Evolutionary conservation across 2,888 invertebrate genomes (phyloP), one percentile per base, ranked within the genome.

Genomic region (Lochmaea crataegi): DNA sequence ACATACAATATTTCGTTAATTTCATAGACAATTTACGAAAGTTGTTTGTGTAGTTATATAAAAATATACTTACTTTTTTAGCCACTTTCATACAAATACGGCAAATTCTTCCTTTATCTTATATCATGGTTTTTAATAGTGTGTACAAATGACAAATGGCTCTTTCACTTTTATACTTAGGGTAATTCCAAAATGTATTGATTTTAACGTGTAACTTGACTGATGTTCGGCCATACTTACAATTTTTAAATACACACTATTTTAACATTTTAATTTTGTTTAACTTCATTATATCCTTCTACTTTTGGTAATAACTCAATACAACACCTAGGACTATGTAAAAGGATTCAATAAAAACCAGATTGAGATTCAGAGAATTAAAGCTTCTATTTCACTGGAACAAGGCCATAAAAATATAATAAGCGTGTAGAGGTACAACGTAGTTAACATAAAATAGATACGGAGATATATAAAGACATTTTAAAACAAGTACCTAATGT

Each of bases 61-160:
- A 48, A 48, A n/a, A n/a, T 14, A n/a, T 48, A 48, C n/a, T 48
- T 48, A 48, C n/a, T 48, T 48, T 7, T 5, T 48, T 2, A 7
- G 2, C 14, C 14, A n/a, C n/a, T 48, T 48, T 48, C n/a, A 48
- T 48, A n/a, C 48, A 48, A 48, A 48, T 48, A 7, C 6, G 32
- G 32, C 32, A 38, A 7, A 38, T 38, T 38, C 9, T 7, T 14
- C 48, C n/a, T 48, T 48, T 48, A 48, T 7, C 14, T 45, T 45
- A 45, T 45, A 45, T 14, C 14, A 7, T 38, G 1, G 7, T 7
- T 22, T 70, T 56, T 41, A 45, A 72, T 68, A 68, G 58, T 64
- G 32, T 41, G 11, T 68, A 68, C 63, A 69, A 70, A 74, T 71
- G 72, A 42, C 42, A 42, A 18, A 42, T 72, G 74, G 72, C 64